These are phyloP conservation scores for Microctenopoma stevenorrisi DNA, from an alignment of 2,797 vertebrate genomes.

Conservation along the genomic window DNA sequence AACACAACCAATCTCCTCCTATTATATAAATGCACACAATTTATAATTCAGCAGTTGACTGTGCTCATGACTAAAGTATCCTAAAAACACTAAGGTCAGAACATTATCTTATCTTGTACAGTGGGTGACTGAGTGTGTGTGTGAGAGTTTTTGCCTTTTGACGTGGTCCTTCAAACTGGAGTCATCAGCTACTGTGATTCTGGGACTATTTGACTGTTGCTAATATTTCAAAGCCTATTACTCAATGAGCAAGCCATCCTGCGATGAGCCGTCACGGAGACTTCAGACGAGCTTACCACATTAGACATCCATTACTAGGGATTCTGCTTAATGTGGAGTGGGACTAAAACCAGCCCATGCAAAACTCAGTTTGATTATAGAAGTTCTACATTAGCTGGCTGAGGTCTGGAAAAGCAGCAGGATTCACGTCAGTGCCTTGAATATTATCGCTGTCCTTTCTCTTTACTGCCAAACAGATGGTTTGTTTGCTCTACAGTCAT, in stretches of 20 bases:
- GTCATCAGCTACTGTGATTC: slow-evolving; percentile 42
- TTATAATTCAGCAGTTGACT: slow-evolving; percentile 36
- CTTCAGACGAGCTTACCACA: slow-evolving; percentile 56
- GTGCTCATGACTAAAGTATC: slow-evolving; percentile 1
- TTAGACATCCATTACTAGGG: slow-evolving; percentile 41
- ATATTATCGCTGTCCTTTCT: slow-evolving; percentile 31
- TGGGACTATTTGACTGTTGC: slow-evolving; percentile 42
- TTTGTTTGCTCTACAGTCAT: slow-evolving; percentile 51
- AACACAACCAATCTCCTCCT: slow-evolving; percentile 34
- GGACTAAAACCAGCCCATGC: slow-evolving; percentile 26
- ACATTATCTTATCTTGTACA: neutral
- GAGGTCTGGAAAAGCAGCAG: slow-evolving; percentile 19
- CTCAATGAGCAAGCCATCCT: slow-evolving; percentile 52
- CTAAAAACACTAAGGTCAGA: slow-evolving; percentile 11
- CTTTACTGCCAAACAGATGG: slow-evolving; percentile 50
- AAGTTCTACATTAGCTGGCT: slow-evolving; percentile 6
- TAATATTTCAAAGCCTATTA: slow-evolving; percentile 72
- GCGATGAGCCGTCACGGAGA: slow-evolving; percentile 42
- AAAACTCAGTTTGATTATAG: slow-evolving; percentile 10
- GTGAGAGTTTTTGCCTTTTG: slow-evolving; percentile 61
- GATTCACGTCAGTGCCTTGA: slow-evolving; percentile 5
- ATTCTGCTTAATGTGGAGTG: slow-evolving; percentile 32
- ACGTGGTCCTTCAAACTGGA: slow-evolving; percentile 55
- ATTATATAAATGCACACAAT: slow-evolving; percentile 10
- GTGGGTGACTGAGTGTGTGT: neutral